Percentiles rank a stretch among this genome's conserved stretches.
Conservation (phyloP, 2,888 invertebrate genomes). For the Erpobdella octoculata region DNA sequence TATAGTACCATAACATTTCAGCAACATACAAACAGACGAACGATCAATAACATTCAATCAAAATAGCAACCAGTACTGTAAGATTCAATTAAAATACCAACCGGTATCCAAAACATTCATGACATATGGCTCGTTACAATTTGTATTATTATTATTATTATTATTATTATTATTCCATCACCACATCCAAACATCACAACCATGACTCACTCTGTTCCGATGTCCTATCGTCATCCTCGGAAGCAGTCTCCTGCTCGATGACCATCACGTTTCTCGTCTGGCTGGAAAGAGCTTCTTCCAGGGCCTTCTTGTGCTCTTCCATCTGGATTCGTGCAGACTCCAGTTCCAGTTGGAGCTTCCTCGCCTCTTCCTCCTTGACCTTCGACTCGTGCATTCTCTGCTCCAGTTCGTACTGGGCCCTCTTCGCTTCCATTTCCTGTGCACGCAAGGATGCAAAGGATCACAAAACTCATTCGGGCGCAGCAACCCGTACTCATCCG, state of each 20-base stretch:
- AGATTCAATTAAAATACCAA: no score
- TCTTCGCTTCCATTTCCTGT: slow-evolving; percentile 36
- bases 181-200: no score
- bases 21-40: no score
- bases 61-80: no score
- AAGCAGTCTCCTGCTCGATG: slow-evolving; percentile 26
- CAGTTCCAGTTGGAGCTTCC: slow-evolving; percentile 40
- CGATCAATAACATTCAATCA: no score
- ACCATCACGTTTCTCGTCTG: slow-evolving; percentile 20
- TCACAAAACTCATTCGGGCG: no score
- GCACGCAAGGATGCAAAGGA: background rate
- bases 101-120: no score
- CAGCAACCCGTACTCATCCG: no score
- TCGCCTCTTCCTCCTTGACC: slow-evolving; percentile 41
- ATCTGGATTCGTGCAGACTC: slow-evolving; percentile 57
- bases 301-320: slow-evolving; percentile 37
- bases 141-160: no score
- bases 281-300: slow-evolving; percentile 35
- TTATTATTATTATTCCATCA: no score
- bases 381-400: slow-evolving; percentile 31
- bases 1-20: no score
- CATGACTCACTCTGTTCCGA: slow-evolving; percentile 14
- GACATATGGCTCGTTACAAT: no score
- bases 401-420: slow-evolving; percentile 36
- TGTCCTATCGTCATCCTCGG: slow-evolving; percentile 25